Evolutionary conservation across 2,888 invertebrate species (phyloP), one percentile per base, ranked within the genome.

Genomic region (Plagodis pulveraria): DNA sequence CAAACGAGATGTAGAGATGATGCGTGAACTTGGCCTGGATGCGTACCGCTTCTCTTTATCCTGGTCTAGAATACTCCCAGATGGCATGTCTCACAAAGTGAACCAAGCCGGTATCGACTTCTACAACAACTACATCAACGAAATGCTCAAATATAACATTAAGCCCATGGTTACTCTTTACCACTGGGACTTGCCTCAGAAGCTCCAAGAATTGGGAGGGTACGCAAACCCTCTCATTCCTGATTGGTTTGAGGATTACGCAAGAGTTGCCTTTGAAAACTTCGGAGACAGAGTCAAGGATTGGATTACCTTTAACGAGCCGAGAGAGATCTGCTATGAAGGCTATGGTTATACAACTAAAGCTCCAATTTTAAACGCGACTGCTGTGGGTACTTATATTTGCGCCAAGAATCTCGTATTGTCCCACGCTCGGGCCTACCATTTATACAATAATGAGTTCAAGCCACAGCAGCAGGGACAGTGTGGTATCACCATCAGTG

Each of bases 101-200:
- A 96, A 94, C 74, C 77, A 91, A 70, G 89, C 89, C 0, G 96
- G 95, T 5, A 83, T 96, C 9, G 83, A 91, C 35, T 95, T 95
- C 78, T 96, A 96, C 80, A 94, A 94, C 65, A 87, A 93, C 63
- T 81, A 95, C 6, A 94, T 96, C 54, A 80, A 95, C 70, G 94
- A 93, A 73, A 88, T 96, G 64, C 63, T 94, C 0, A 90, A 86
- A 40, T 94, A 93, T 66, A 93, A 92, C 45, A 95, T 96, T 56
- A 78, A 86, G 50, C 96, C 96, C 0, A 82, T 94, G 78, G 84
- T 94, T 0, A 93, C 94, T 0, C 76, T 94, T 38, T 93, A 90
- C 69, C 94, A 94, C 59, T 93, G 93, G 89, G 94, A 94, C 69
- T 72, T 94, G 43, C 94, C 94, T 0, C 86, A 91, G 56, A 84